phyloP scores from a whole-genome alignment of 2,797 vertebrate species.

The Taenioides sp. region DNA sequence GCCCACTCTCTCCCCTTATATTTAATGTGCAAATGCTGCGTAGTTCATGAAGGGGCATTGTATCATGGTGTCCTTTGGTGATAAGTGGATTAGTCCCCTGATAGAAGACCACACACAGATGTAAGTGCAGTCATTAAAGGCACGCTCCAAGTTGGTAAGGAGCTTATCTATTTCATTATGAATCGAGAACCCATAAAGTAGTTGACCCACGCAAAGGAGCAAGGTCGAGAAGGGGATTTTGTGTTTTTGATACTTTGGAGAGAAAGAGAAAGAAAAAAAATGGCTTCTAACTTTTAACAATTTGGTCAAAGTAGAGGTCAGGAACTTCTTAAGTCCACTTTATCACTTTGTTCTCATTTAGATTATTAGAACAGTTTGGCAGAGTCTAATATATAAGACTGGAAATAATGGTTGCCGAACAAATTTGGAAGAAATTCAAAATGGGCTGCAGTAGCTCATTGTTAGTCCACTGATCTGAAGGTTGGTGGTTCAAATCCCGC shows the following conservation, averaged over 20 bases:
- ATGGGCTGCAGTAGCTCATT: too few species aligned
- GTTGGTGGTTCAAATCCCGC: too few species aligned
- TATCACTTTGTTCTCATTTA: background rate
- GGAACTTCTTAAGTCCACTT: background rate
- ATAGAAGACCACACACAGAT: conserved; percentile 41
- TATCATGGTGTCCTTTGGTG: conserved; percentile 40
- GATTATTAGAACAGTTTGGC: conserved; percentile 1
- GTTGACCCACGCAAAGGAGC: conserved; percentile 19
- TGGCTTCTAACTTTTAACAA: background rate
- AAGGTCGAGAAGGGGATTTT: conserved; percentile 25
- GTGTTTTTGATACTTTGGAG: conserved; percentile 18
- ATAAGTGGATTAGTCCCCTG: conserved; percentile 51
- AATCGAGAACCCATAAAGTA: conserved; percentile 29
- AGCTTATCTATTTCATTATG: conserved; percentile 40
- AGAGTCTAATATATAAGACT: background rate
- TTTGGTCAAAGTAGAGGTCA: conserved; percentile 15
- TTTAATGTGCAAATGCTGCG: conserved; percentile 26
- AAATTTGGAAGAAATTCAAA: background rate
- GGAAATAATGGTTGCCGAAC: background rate
- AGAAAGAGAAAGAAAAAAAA: background rate
- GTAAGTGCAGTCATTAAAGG: conserved; percentile 37
- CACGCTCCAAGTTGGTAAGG: conserved; percentile 34
- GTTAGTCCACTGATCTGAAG: too few species aligned
- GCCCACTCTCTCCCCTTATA: conserved; percentile 17
- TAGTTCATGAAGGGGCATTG: conserved; percentile 20